Percentiles rank a stretch among this genome's conserved stretches.
Evolutionary conservation across 1,140 invertebrate genomes (phyloP).

Genomic region (Drosophila melanica): DNA sequence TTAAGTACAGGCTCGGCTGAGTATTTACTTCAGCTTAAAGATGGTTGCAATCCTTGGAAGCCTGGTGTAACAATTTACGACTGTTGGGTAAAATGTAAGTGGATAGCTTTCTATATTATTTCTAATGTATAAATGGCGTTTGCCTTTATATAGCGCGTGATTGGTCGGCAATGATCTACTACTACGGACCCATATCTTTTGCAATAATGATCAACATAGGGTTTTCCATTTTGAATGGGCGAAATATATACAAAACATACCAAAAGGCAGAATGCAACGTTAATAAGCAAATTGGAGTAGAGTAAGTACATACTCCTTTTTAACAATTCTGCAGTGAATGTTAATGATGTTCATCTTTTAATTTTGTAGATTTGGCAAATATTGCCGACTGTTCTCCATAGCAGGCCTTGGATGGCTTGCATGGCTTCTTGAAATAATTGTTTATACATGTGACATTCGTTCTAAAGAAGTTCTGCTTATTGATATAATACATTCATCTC

Average conservation of each 20-base stretch:
- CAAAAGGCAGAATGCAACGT: constrained; percentile 1
- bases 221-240: constrained; percentile 88
- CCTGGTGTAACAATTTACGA: constrained; percentile 85
- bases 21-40: not conserved
- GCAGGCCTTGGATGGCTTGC: constrained; percentile 90
- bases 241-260: constrained; percentile 85
- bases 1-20: constrained; percentile 67
- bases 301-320: constrained; percentile 8
- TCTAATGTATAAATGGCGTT: not conserved
- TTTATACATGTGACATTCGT: constrained; percentile 8
- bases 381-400: constrained; percentile 88
- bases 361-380: constrained; percentile 86
- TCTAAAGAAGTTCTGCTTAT: fast-evolving
- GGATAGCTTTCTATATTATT: not conserved
- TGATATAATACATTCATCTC: constrained; percentile 64
- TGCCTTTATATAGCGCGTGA: constrained; percentile 2
- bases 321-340: not conserved
- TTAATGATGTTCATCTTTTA: constrained; percentile 27
- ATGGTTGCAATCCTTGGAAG: constrained; percentile 45
- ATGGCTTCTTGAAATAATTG: constrained; percentile 88
- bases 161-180: constrained; percentile 86
- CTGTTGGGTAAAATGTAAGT: constrained; percentile 86
- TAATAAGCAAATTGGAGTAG: constrained; percentile 20
- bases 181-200: constrained; percentile 88
- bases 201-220: constrained; percentile 88